Conservation (phyloP, 2,113 vertebrate genomes). For the Dascyllus trimaculatus region DNA sequence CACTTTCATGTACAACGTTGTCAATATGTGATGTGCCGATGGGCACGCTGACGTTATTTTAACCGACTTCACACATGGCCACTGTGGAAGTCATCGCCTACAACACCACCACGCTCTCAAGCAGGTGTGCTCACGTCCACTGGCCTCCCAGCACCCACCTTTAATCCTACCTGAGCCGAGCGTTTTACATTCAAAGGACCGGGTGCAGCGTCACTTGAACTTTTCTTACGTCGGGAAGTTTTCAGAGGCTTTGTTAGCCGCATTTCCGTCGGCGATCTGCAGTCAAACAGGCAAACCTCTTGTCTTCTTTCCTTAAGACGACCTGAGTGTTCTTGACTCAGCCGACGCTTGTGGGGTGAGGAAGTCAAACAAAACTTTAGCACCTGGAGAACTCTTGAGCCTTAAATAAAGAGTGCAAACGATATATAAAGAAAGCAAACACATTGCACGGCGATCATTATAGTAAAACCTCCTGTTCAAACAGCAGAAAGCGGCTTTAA, state of each 20-base stretch:
- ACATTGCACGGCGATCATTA: not conserved
- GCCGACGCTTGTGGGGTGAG: conserved; percentile 1
- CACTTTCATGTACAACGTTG: too few relatives aligned
- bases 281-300: not conserved
- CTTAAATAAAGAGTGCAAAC: not conserved
- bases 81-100: too few relatives aligned
- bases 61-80: not conserved
- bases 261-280: not conserved
- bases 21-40: too few relatives aligned
- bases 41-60: not conserved
- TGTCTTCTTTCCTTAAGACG: not conserved
- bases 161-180: not conserved
- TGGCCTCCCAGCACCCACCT: too few relatives aligned
- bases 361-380: conserved; percentile 12
- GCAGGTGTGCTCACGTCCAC: too few relatives aligned
- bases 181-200: not conserved
- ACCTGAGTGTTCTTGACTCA: not conserved
- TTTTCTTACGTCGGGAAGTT: not conserved
- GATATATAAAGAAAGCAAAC: not conserved
- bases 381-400: not conserved
- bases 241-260: not conserved
- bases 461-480: not conserved
- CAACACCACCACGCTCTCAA: not conserved
- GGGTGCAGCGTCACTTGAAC: not conserved
- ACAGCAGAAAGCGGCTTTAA: conserved; percentile 2